Evolutionary conservation across 2,888 invertebrate species (phyloP).

Genomic region (Choristoneura rosaceana): DNA sequence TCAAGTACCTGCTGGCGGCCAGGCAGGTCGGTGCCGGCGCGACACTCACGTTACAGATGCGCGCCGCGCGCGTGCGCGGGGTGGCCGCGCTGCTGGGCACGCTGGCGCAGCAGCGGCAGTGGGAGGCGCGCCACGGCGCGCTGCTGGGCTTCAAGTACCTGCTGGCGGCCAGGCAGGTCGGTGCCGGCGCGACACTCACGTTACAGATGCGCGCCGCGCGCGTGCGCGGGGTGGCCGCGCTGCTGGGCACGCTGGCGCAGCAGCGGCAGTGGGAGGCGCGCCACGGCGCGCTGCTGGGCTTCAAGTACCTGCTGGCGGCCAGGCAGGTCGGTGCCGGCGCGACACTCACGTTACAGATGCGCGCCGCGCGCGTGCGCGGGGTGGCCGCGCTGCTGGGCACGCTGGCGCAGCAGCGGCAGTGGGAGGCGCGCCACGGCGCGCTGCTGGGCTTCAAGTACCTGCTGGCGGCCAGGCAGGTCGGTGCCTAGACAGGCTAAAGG

Average conservation of each 20-base stretch:
- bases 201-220: slow-evolving; percentile 87
- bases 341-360: no score
- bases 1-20: slow-evolving; percentile 94
- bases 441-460: slow-evolving; percentile 95
- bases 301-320: slow-evolving; percentile 94
- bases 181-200: no score
- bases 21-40: slow-evolving; percentile 66
- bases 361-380: slow-evolving; percentile 86
- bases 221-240: slow-evolving; percentile 88
- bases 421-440: slow-evolving; percentile 99
- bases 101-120: slow-evolving; percentile 92
- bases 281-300: slow-evolving; percentile 96
- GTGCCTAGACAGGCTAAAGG: no score
- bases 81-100: slow-evolving; percentile 90
- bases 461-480: slow-evolving; percentile 88
- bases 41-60: no score
- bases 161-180: slow-evolving; percentile 88
- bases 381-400: slow-evolving; percentile 90
- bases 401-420: slow-evolving; percentile 92
- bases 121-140: slow-evolving; percentile 99
- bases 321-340: slow-evolving; percentile 64
- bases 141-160: slow-evolving; percentile 95
- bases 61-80: slow-evolving; percentile 86
- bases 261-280: slow-evolving; percentile 97
- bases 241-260: slow-evolving; percentile 90